Percentiles rank a stretch among this genome's conserved stretches.
Evolutionary conservation across 2,888 invertebrate genomes (phyloP).

Genomic region (Spodoptera picta): DNA sequence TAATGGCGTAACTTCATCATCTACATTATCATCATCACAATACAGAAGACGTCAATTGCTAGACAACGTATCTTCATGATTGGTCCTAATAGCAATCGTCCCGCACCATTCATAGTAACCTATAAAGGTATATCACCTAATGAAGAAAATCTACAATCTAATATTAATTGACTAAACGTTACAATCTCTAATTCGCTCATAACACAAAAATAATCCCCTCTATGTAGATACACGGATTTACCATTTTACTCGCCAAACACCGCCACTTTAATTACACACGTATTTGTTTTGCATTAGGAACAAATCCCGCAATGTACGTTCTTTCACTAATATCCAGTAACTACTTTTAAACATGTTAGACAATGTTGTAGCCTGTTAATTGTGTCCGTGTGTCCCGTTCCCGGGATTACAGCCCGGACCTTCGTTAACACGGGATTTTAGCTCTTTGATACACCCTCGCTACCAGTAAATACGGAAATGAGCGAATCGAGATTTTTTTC

Average conservation of each 20-base stretch:
- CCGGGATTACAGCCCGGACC: conserved; percentile 71
- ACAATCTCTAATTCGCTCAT: no score
- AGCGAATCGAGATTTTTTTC: conserved; percentile 46
- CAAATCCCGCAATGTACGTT: conserved; percentile 34
- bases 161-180: no score
- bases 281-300: conserved; percentile 46
- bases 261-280: conserved; percentile 32
- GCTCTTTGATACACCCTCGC: conserved; percentile 67
- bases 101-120: no score
- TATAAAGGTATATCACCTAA: no score
- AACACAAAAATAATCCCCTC: no score
- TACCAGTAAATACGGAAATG: conserved; percentile 46
- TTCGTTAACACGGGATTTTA: conserved; percentile 79
- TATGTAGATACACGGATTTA: no score
- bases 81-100: no score
- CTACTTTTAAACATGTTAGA: conserved; percentile 55
- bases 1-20: no score
- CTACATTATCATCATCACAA: no score
- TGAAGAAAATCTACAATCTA: no score
- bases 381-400: conserved; percentile 66
- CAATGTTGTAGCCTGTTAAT: conserved; percentile 71
- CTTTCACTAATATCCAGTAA: conserved; percentile 47
- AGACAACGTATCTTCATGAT: no score
- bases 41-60: no score
- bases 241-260: conserved; percentile 11